Evolutionary conservation across 1,140 invertebrate species (phyloP), one percentile per base, ranked within the genome.

Genomic region (Temnothorax nylanderi): DNA sequence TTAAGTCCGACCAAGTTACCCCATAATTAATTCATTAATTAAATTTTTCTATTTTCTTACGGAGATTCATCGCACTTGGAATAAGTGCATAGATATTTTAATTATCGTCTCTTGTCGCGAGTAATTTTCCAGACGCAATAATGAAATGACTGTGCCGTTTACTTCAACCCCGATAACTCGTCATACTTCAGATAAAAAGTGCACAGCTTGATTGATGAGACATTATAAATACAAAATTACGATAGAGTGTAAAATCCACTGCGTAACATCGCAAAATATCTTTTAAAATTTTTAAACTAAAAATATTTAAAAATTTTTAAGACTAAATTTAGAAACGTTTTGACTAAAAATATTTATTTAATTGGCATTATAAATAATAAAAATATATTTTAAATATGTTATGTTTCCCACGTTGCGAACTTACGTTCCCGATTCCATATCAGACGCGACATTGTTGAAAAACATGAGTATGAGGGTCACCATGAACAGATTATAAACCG

Each of bases 401-500:
- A 62, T 13, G 62, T 37, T 37, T 7, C 7, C 18, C 3, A n/a
- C 21, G 11, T 72, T 51, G 7, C 16, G 0, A n/a, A 49, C 97
- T 97, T 96, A 98, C 98, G 96, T 97, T 92, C 97, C 97, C 82
- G 96, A 96, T 87, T 98, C 96, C 34, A 98, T 96, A 93, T 98
- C 98, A 88, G 96, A 96, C 11, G 97, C 95, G 16, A 97, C 94
- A 1, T 97, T 97, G 90, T 98, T 97, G 44, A 98, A 93, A 65
- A 98, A 96, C 78, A 98, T 96, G 64, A 98, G 95, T 62, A 98
- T 96, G 34, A 98, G 95, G 88, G 97, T 97, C 60, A 97, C 97
- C n/a, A 97, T 96, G 94, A 98, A 98, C 72, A 98, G 97, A 94
- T 99, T 97, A 93, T 98, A 98, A 78, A 99, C 97, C 0, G 98